Conservation (phyloP, 2,888 invertebrate genomes). For the Melanotus villosus region DNA sequence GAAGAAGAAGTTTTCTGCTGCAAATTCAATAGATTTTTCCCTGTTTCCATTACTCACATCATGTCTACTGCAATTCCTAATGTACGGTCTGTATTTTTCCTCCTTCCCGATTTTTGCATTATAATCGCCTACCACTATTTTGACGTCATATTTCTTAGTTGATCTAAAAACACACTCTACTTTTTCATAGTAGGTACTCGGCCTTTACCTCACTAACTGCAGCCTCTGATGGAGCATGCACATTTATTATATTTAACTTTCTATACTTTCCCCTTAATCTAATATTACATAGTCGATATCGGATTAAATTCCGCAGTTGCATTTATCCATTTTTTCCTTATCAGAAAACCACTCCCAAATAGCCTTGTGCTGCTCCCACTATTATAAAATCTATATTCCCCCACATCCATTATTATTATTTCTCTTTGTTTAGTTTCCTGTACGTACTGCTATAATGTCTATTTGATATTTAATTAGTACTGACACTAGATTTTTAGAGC, state of each 20-base stretch:
- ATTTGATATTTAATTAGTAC: constrained; percentile 1
- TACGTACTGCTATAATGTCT: neutral
- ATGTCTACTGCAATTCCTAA: neutral
- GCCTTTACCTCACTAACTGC: neutral
- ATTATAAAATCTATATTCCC: constrained; percentile 1
- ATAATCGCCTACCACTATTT: neutral
- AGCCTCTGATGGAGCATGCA: neutral
- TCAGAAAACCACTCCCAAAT: neutral
- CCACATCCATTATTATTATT: constrained; percentile 8
- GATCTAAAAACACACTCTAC: neutral
- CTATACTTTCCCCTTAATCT: neutral
- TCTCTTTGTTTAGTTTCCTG: constrained; percentile 1
- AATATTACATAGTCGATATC: constrained; percentile 1
- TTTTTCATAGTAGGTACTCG: neutral
- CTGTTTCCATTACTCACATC: neutral
- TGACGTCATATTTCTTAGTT: neutral
- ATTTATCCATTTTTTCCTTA: neutral
- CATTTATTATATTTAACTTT: constrained; percentile 6
- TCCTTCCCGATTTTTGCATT: neutral
- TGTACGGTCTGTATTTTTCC: neutral
- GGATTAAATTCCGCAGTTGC: neutral
- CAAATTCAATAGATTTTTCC: neutral
- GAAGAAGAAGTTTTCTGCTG: neutral
- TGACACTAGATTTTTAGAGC: constrained; percentile 6
- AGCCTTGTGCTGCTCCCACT: neutral